Evolutionary conservation across 2,888 invertebrate genomes (phyloP), one percentile per base, ranked within the genome.

Genomic region (Tetragnatha montana): DNA sequence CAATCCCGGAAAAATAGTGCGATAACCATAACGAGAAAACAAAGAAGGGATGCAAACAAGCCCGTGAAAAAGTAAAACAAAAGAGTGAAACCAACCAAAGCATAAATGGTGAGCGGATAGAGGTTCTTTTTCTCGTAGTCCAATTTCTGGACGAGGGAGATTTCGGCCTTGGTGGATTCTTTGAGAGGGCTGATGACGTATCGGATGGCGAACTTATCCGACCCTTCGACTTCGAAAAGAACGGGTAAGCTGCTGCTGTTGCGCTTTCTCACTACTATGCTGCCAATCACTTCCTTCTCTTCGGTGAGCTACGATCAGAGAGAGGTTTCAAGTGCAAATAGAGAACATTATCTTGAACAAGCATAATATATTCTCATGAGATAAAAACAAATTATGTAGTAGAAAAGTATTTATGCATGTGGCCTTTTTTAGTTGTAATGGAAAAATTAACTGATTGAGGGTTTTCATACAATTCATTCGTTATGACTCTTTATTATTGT

Each of bases 71-170:
- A 2, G 35, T 35, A 35, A 35, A 35, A 35, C n/a, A n/a, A 4
- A 4, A 35, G 35, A 4, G 35, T 4, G 10, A 60, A 17, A 94
- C 96, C 95, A 95, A 98, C 98, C 95, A 97, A 96, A 21, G 97
- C 97, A 91, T 97, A 95, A 92, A 98, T 95, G n/a, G 96, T 96
- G 91, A 98, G 94, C 92, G 96, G 96, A 94, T 97, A 97, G 95
- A 97, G 96, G 82, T 97, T 97, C 93, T 96, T 96, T 82, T 95
- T 96, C 93, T 98, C 98, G 93, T 97, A 98, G 94, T 98, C 98
- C 92, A 98, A 94, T 91, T 96, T 95, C 82, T 96, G 96, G 0
- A 91, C 60, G 3, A 92, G 78, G 10, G 73, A 86, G 7, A 92
- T 89, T 51, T 91, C 91, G 2, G 91, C 92, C 76, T 85, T 91